Evolutionary conservation across 1,140 invertebrate genomes (phyloP).

Genomic region (Ips typographus): DNA sequence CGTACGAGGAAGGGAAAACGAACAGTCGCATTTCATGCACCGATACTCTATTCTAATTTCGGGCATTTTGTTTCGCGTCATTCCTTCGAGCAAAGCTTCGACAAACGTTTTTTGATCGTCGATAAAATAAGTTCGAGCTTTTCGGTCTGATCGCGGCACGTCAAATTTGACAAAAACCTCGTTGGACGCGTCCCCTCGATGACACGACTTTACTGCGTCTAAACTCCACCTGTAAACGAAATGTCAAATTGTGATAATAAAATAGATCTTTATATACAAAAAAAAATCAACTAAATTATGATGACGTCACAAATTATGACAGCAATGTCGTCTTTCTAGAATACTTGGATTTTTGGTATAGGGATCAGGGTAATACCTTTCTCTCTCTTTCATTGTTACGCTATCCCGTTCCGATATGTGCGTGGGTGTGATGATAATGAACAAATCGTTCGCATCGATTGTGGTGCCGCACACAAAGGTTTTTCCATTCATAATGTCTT

Average conservation of each 20-base stretch:
- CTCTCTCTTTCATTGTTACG: conserved; percentile 56
- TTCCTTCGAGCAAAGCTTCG: conserved; percentile 43
- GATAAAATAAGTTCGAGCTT: conserved; percentile 59
- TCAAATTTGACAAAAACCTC: conserved; percentile 64
- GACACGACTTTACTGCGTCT: conserved; percentile 59
- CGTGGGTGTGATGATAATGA: conserved; percentile 44
- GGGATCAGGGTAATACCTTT: conserved; percentile 37
- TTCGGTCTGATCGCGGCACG: conserved; percentile 58
- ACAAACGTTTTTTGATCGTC: conserved; percentile 57
- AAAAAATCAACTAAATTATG: background rate
- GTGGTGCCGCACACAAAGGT: conserved; percentile 52
- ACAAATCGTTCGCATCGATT: conserved; percentile 45
- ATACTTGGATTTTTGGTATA: too few relatives aligned
- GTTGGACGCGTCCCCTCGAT: conserved; percentile 49
- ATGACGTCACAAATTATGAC: background rate
- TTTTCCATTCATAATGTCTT: conserved; percentile 30
- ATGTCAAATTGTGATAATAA: background rate
- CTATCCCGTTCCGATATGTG: conserved; percentile 56
- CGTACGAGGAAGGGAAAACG: conserved; percentile 53
- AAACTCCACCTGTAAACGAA: conserved; percentile 55
- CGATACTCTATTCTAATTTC: conserved; percentile 59
- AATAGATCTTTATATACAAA: background rate
- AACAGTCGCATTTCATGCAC: conserved; percentile 64
- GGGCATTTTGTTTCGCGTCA: conserved; percentile 53
- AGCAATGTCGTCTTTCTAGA: background rate